Percentiles rank a stretch among this genome's conserved stretches.
These are phyloP conservation scores for Macrosiphum euphorbiae DNA, from an alignment of 2,888 invertebrate genomes.

Conservation along the genomic window DNA sequence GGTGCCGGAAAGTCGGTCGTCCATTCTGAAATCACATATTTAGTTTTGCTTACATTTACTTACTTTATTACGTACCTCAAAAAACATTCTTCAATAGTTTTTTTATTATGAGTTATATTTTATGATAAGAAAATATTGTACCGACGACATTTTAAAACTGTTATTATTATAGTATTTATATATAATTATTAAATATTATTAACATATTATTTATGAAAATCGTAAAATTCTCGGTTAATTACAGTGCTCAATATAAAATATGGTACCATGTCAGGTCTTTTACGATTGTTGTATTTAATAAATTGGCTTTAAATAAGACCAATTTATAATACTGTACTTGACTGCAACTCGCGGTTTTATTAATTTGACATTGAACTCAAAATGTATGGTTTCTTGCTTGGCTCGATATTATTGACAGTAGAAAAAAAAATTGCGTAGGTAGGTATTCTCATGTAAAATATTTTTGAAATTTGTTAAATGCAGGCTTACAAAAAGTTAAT, in stretches of 20 bases:
- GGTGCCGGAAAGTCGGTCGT: conserved; percentile 20
- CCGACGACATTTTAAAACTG: not conserved
- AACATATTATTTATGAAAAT: not conserved
- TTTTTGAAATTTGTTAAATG: not conserved
- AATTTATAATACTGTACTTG: not conserved
- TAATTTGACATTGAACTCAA: conserved; percentile 61
- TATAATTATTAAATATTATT: not conserved
- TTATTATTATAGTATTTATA: not conserved
- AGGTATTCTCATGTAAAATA: not conserved
- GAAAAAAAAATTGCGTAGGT: not conserved
- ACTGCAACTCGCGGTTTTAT: conserved; percentile 27
- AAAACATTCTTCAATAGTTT: not conserved
- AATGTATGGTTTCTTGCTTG: conserved; percentile 46
- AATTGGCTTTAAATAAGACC: conserved; percentile 24
- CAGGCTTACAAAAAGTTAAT: not conserved
- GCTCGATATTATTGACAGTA: not conserved
- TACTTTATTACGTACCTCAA: not conserved
- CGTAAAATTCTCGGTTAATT: not conserved
- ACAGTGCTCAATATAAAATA: not conserved
- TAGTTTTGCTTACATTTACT: not conserved
- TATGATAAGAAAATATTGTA: not conserved
- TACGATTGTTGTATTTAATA: not conserved
- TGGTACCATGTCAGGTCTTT: not conserved
- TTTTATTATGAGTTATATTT: not conserved
- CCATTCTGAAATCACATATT: conserved; percentile 40